phyloP scores from a whole-genome alignment of 2,113 vertebrate species.

The Phocoena phocoena region DNA sequence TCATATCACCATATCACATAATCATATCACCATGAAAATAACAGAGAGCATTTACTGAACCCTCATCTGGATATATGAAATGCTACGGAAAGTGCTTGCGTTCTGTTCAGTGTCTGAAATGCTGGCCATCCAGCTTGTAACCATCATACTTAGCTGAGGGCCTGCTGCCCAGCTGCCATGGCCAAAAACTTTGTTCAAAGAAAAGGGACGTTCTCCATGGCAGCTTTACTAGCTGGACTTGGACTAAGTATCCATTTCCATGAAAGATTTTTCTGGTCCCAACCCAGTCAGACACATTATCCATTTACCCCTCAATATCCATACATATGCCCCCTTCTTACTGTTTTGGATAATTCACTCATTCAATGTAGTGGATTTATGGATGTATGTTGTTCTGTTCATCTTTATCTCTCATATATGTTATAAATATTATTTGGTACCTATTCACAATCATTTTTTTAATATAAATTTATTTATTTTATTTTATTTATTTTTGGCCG shows the following conservation, averaged over 20 bases:
- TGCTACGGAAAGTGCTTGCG: background rate
- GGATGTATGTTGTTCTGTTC: background rate
- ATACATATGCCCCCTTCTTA: background rate
- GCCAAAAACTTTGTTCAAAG: background rate
- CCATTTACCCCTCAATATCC: background rate
- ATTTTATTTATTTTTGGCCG: no score
- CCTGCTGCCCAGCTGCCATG: background rate
- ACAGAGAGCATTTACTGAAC: background rate
- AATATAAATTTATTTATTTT: no score
- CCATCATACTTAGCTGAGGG: background rate
- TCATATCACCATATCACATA: background rate
- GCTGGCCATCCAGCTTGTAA: background rate
- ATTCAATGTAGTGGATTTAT: background rate
- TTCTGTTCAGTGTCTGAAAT: background rate
- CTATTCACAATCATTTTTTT: background rate
- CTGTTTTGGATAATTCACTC: background rate
- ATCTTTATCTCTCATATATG: background rate
- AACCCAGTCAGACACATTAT: background rate
- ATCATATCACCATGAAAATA: background rate
- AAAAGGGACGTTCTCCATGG: background rate
- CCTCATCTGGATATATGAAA: background rate
- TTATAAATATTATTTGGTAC: slow-evolving; percentile 4
- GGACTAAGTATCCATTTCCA: background rate
- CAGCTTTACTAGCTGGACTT: background rate
- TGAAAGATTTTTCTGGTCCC: background rate